Evolutionary conservation across 2,888 invertebrate species (phyloP).

Genomic region (Polydrusus cervinus): DNA sequence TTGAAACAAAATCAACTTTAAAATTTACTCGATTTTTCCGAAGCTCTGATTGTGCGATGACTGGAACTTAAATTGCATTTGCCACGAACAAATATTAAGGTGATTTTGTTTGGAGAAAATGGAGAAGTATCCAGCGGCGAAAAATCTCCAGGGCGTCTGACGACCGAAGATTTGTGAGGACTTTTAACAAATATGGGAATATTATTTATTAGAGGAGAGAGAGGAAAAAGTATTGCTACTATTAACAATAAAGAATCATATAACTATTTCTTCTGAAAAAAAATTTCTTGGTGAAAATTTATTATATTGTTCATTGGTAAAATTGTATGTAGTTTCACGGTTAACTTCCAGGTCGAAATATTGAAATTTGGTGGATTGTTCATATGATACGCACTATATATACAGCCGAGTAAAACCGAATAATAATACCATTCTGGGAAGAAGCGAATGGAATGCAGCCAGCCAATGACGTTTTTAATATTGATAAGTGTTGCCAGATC

Average conservation of each 20-base stretch:
- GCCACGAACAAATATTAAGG: conserved; percentile 50
- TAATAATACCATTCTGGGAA: no score
- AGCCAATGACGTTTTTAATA: no score
- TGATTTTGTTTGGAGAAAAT: conserved; percentile 53
- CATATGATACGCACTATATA: no score
- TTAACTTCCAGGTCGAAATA: no score
- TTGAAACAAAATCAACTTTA: conserved; percentile 33
- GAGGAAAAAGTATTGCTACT: conserved; percentile 2
- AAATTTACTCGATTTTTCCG: conserved; percentile 41
- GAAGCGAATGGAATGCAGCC: no score
- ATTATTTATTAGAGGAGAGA: conserved; percentile 28
- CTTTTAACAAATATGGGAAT: conserved; percentile 33
- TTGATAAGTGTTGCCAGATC: no score
- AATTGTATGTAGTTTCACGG: no score
- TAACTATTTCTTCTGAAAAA: background rate
- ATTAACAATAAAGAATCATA: background rate
- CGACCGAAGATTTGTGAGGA: conserved; percentile 36
- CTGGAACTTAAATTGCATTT: conserved; percentile 53
- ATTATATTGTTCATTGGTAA: no score
- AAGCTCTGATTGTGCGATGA: conserved; percentile 50
- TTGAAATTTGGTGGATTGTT: no score
- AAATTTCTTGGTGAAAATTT: no score
- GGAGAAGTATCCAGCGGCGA: conserved; percentile 52
- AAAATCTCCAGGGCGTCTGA: conserved; percentile 41
- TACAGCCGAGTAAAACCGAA: no score